Base-by-base conservation (phyloP, 1,140 invertebrate species). In the Pseudomyrmex cubaensis region DNA sequence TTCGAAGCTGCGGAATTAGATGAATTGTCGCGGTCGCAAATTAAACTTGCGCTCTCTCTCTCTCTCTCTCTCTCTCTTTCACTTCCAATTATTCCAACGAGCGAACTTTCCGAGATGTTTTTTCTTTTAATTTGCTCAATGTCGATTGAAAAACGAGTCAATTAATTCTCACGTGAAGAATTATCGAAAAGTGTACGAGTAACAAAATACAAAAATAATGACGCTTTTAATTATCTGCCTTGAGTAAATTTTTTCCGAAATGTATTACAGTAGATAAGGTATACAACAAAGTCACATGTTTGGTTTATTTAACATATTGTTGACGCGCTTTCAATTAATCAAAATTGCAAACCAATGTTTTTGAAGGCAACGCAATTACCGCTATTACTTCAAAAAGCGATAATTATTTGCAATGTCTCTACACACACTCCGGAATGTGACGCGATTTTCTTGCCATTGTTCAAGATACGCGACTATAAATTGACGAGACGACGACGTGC, bases 381-480 rank as follows among this genome's bases (percentile, higher is more conserved):
- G 44, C 10, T 20, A 59, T 48, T 22, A n/a, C 72, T 72, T 72
- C 10, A 72, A 52, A 10, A 20, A 72, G 52, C n/a, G 44, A 59
- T 17, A 72, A 17, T 44, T 44, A 72, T 44, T 80, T 72, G 66
- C 22, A 20, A 70, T 46, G 75, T 1, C 76, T 50, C 2, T 15
- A 35, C 2, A 15, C 54, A 25, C 54, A 54, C 66, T 61, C 76
- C 35, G 76, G 66, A 80, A 80, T 72, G 76, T 66, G 54, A 59
- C 44, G 54, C 66, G 54, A 54, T 70, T 80, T 80, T 61, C 76
- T 15, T 80, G 22, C 54, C 46, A 80, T 80, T 80, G 76, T 80
- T 59, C 76, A 54, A 57, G 66, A 80, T 69, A 77, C 62, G 75
- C 76, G 66, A 72, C 66, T 72, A 59, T 63, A 75, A 75, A 75